These are phyloP conservation scores for Conopomorpha cramerella DNA, from an alignment of 1,140 invertebrate species.

Conservation along the genomic window DNA sequence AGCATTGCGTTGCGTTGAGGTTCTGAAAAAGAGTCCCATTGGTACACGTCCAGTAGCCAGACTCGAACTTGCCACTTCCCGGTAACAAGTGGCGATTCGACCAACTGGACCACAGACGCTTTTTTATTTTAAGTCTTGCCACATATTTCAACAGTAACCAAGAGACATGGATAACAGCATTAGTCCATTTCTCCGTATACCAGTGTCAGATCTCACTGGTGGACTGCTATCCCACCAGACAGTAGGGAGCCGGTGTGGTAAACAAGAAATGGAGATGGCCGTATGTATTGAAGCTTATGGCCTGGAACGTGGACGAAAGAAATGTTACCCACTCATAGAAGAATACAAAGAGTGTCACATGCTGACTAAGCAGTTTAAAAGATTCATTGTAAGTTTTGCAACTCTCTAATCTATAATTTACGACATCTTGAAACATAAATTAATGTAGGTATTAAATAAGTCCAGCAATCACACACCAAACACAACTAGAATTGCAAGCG, in stretches of 20 bases:
- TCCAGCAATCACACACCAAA: no score
- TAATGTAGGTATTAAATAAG: no score
- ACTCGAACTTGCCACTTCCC: no score
- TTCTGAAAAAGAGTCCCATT: no score
- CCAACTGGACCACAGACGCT: no score
- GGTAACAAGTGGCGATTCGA: no score
- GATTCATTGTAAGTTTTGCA: constrained; percentile 38
- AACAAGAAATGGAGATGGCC: constrained; percentile 66
- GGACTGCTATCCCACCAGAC: constrained; percentile 63
- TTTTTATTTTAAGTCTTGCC: not conserved
- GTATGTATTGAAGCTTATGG: constrained; percentile 76
- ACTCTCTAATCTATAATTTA: no score
- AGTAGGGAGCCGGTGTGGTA: constrained; percentile 59
- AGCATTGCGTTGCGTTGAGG: no score
- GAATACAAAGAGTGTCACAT: constrained; percentile 69
- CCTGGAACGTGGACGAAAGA: constrained; percentile 44
- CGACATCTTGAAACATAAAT: no score
- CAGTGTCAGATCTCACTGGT: constrained; percentile 67
- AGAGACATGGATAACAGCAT: constrained; percentile 11
- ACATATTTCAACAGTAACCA: not conserved
- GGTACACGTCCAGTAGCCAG: no score
- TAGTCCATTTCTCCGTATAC: constrained; percentile 62
- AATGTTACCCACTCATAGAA: constrained; percentile 62
- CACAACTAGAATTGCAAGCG: no score
- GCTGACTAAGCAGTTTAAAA: constrained; percentile 56